Evolutionary conservation across 2,888 invertebrate species (phyloP), one percentile per base, ranked within the genome.

Genomic region (Caenorhabditis doughertyi): DNA sequence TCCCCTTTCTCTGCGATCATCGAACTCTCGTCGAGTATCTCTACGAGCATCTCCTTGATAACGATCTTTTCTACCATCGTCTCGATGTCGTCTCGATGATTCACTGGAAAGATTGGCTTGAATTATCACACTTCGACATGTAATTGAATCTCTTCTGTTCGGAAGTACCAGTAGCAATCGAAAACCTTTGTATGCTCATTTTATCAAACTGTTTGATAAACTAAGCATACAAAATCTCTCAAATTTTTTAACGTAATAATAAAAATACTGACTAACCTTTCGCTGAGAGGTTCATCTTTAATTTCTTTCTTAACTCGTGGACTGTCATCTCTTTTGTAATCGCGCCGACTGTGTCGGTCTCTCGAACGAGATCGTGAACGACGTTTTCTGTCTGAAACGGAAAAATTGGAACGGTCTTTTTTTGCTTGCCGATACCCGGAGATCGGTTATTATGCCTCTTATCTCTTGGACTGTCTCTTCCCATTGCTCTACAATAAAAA

Each of bases 201-300:
- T n/a, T n/a, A n/a, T n/a, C n/a, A n/a, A n/a, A n/a, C n/a, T n/a
- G n/a, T n/a, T n/a, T n/a, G n/a, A n/a, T n/a, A n/a, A n/a, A n/a
- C n/a, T n/a, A n/a, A n/a, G n/a, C n/a, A n/a, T n/a, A n/a, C n/a
- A 32, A 32, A 32, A 32, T 32, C 5, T 16, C 3, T 16, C 42
- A 42, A 3, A 44, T 29, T 42, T 27, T 23, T 21, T 29, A 8
- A 60, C 21, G 16, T 65, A 25, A 11, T 25, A 25, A 9, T 8
- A 62, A 47, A 70, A 27, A 42, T 5, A 21, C 13, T 23, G 9
- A 71, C 65, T 11, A 35, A 81, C 81, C 35, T 51, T 29, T 81
- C 76, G 58, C 81, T 81, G 16, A 27, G 35, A 0, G 18, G 60
- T 21, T 81, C 74, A n/a, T 81, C 74, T 16, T 74, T 70, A n/a